Conservation (phyloP, 2,113 vertebrate genomes). For the Pollimyrus isidori region DNA sequence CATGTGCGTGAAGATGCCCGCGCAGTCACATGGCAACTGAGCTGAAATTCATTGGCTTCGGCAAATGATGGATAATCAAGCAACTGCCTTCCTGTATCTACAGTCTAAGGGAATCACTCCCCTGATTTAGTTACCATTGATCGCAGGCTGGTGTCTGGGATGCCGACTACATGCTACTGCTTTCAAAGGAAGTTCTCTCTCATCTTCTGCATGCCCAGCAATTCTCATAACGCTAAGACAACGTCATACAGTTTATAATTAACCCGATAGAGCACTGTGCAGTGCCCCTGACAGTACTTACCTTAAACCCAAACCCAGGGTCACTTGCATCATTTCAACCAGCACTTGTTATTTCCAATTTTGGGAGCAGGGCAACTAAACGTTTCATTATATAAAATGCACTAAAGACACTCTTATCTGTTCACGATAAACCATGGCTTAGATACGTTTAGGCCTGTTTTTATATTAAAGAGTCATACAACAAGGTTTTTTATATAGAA, state of each 20-base stretch:
- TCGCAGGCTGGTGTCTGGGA: background rate
- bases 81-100: background rate
- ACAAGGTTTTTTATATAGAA: background rate
- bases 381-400: background rate
- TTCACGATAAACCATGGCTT: background rate
- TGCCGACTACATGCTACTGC: background rate
- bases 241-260: background rate
- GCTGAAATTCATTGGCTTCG: background rate
- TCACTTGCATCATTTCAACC: background rate
- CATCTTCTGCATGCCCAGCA: background rate
- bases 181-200: background rate
- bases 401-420: background rate
- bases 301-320: background rate
- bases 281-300: background rate
- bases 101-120: slow-evolving; percentile 14
- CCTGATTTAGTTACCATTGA: slow-evolving; percentile 11
- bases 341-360: background rate
- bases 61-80: background rate
- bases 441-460: background rate
- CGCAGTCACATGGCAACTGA: background rate
- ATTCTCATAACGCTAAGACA: background rate
- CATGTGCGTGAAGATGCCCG: background rate
- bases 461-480: background rate
- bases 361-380: background rate
- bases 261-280: background rate